Base-by-base conservation (phyloP, 2,113 vertebrate species). In the Neoarius graeffei region DNA sequence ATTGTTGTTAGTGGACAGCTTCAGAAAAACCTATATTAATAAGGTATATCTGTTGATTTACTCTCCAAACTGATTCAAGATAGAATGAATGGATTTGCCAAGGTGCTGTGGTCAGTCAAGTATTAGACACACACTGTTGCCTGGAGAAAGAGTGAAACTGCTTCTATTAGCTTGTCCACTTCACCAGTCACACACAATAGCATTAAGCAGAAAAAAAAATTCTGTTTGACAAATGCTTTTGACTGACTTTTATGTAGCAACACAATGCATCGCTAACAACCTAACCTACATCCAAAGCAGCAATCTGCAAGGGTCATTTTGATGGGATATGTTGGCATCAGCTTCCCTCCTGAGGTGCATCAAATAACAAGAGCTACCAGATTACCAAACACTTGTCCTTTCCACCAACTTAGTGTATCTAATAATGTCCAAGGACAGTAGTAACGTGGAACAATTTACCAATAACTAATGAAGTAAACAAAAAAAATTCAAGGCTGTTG, bases 31-130 rank as follows among this genome's bases (percentile, higher is more conserved):
- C 19, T 9, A 76, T 25, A 54, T 84, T 84, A 56, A 84, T 69
- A 71, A 73, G 50, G 11, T 69, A n/a, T 30, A 30, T 35, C 59
- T 52, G 25, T 69, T 73, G 27, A 30, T 86, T 86, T 79, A 64
- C 35, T 11, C 59, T 67, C 25, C n/a, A 79, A 52, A 54, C 59
- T 54, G 62, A 81, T 81, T 27, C 50, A 80, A 30, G 50, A 66
- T 79, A 74, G 54, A 85, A 85, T 62, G 54, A 74, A 74, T 62
- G 10, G 30, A 81, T 81, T n/a, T 85, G 56, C 69, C 69, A 60
- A 50, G 14, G 71, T 77, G 23, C 71, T 76, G 20, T 80, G 48
- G 62, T 66, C 62, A 14, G 60, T 67, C 85, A 86, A 81, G 81
- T 69, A 69, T 86, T 81, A 25, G 19, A 56, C n/a, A 62, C 23